phyloP scores from a whole-genome alignment of 2,888 invertebrate species.

The Branchellion lobata region DNA sequence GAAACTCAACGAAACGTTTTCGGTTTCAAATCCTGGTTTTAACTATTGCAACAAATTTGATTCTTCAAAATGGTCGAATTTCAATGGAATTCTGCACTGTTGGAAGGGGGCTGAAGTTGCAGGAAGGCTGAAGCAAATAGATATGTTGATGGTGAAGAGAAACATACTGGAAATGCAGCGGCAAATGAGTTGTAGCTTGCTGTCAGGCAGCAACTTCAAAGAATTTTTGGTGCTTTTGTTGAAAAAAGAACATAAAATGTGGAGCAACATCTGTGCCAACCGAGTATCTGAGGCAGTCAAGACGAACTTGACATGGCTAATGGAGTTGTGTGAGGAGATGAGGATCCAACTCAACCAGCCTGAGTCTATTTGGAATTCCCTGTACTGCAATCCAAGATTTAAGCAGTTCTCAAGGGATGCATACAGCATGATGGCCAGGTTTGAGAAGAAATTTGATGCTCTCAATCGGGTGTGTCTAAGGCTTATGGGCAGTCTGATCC shows the following conservation, averaged over 20 bases:
- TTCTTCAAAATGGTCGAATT: constrained; percentile 24
- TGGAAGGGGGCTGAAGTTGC: constrained; percentile 55
- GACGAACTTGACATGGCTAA: constrained; percentile 58
- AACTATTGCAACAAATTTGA: constrained; percentile 55
- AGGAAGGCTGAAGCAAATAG: constrained; percentile 55
- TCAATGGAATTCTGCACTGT: constrained; percentile 57
- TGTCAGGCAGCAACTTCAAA: constrained; percentile 55
- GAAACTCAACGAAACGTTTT: constrained; percentile 54
- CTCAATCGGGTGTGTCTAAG: constrained; percentile 57
- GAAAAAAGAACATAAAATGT: constrained; percentile 56
- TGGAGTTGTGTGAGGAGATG: constrained; percentile 60
- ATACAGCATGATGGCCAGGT: constrained; percentile 55
- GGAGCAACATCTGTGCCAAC: constrained; percentile 57
- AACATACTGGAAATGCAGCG: constrained; percentile 57
- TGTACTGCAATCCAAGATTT: constrained; percentile 57
- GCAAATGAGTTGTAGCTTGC: constrained; percentile 56
- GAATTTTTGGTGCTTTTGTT: constrained; percentile 56
- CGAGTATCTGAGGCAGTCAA: constrained; percentile 48
- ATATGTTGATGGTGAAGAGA: constrained; percentile 56
- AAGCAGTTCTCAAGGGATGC: constrained; percentile 49
- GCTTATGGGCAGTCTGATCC: constrained; percentile 58
- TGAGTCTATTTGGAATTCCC: constrained; percentile 59
- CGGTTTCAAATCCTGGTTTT: constrained; percentile 57
- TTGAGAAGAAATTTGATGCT: constrained; percentile 54
- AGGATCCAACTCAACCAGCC: constrained; percentile 59